Evolutionary conservation across 1,140 invertebrate genomes (phyloP).

Genomic region (Drosophila chauvacae): DNA sequence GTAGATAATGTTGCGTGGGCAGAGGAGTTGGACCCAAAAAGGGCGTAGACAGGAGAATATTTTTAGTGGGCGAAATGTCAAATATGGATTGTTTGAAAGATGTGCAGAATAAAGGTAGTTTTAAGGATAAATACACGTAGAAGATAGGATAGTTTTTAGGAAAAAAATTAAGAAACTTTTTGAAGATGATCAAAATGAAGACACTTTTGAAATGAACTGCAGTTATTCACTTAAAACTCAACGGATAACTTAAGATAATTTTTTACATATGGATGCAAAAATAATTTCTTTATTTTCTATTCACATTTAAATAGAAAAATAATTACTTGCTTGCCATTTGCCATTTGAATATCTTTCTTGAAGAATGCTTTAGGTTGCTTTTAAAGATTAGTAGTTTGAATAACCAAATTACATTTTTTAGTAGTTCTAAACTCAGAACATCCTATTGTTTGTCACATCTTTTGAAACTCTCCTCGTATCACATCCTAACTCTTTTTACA

Average conservation of each 20-base stretch:
- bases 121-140: neutral
- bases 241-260: too few relatives aligned
- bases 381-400: neutral
- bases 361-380: neutral
- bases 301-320: neutral
- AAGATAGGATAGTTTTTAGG: neutral
- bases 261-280: too few relatives aligned
- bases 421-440: neutral
- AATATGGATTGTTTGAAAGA: neutral
- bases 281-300: neutral
- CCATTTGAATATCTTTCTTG: neutral
- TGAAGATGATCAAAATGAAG: too few relatives aligned
- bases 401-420: neutral
- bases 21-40: constrained; percentile 1
- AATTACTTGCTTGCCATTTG: neutral
- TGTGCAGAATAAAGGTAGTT: neutral
- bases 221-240: too few relatives aligned
- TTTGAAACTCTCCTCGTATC: neutral
- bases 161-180: neutral
- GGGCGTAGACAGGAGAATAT: neutral
- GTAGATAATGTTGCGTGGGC: constrained; percentile 37
- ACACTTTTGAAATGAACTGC: too few relatives aligned
- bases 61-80: constrained; percentile 12
- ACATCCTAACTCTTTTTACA: neutral
- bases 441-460: neutral